Percentiles rank a stretch among this genome's conserved stretches.
Conservation (phyloP, 2,888 invertebrate species). For the Ommatoiulus sabulosus region DNA sequence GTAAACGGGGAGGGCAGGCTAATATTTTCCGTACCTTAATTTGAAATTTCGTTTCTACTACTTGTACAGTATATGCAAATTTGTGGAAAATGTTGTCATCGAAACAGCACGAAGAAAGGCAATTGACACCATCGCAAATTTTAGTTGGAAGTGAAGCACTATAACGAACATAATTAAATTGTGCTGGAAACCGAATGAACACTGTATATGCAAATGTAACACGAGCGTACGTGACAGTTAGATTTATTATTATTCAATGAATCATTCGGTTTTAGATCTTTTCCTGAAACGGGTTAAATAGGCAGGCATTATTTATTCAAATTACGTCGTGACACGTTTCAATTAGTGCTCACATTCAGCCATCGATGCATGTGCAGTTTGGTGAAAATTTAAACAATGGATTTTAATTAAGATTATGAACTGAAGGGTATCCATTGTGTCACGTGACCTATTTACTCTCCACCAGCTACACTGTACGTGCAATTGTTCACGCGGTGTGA, state of each 20-base stretch:
- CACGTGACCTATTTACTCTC: background rate
- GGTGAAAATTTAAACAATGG: background rate
- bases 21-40: too few species aligned
- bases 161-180: background rate
- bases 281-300: background rate
- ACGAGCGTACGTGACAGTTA: background rate
- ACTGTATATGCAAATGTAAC: background rate
- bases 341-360: background rate
- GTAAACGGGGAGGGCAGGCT: too few species aligned
- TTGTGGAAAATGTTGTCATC: too few species aligned
- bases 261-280: background rate
- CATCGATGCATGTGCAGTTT: slow-evolving; percentile 12
- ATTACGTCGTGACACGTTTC: slow-evolving; percentile 21
- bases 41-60: too few species aligned
- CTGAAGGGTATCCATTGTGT: background rate
- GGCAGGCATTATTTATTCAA: background rate
- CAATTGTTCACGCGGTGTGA: background rate
- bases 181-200: background rate
- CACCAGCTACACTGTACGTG: too few species aligned
- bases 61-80: too few species aligned
- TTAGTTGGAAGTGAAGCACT: background rate
- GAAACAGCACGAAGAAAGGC: too few species aligned
- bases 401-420: slow-evolving; percentile 1
- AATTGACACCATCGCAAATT: too few species aligned
- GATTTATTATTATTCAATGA: slow-evolving; percentile 2